phyloP scores from a whole-genome alignment of 2,797 vertebrate species.

The Pseudochaenichthys georgianus region DNA sequence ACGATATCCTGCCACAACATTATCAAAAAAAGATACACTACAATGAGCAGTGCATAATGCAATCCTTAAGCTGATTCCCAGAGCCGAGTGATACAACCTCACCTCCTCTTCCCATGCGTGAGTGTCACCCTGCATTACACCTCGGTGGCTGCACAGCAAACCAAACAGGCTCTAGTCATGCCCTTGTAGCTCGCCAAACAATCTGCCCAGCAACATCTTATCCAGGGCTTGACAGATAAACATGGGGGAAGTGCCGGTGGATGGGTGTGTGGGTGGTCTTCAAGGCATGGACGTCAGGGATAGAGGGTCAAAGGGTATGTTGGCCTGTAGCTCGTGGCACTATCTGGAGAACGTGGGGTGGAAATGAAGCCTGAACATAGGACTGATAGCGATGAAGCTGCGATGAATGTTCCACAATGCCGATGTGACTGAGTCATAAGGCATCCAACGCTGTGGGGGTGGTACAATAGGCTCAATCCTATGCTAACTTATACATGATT shows the following conservation, averaged over 20 bases:
- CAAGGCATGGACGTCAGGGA: slow-evolving; percentile 17
- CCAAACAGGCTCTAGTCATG: slow-evolving; percentile 46
- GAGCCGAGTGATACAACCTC: slow-evolving; percentile 41
- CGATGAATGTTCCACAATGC: slow-evolving; percentile 6
- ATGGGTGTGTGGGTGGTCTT: slow-evolving; percentile 37
- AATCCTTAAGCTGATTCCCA: slow-evolving; percentile 27
- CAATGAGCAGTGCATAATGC: slow-evolving; percentile 19
- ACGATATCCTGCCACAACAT: slow-evolving; percentile 3
- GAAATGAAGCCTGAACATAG: background rate
- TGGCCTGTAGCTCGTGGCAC: background rate
- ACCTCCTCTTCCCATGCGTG: slow-evolving; percentile 43
- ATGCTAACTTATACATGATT: background rate
- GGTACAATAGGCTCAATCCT: too few relatives aligned
- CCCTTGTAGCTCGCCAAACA: slow-evolving; percentile 42
- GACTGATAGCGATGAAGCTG: slow-evolving; percentile 2
- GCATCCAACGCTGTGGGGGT: too few relatives aligned
- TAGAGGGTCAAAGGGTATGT: background rate
- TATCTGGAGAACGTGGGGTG: background rate
- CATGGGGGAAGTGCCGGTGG: slow-evolving; percentile 12
- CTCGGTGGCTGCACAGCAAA: slow-evolving; percentile 49
- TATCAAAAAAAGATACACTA: background rate
- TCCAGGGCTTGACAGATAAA: slow-evolving; percentile 55
- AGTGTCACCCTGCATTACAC: slow-evolving; percentile 61
- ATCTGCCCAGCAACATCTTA: slow-evolving; percentile 77
- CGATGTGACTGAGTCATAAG: background rate